These are phyloP conservation scores for Neoitamus cyanurus DNA, from an alignment of 2,888 invertebrate species.

Conservation along the genomic window DNA sequence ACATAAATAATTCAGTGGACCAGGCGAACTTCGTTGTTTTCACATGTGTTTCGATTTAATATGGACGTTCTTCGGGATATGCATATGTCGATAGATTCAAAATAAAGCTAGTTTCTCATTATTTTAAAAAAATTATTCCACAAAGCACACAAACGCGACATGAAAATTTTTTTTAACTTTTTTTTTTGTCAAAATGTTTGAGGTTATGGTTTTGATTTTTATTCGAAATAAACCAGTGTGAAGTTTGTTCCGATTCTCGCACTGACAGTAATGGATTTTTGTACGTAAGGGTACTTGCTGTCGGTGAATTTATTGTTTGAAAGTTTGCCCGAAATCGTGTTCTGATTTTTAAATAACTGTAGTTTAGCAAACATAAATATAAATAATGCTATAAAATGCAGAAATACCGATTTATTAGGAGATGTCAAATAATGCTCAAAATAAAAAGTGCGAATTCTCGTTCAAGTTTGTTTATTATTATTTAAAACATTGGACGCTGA, in stretches of 20 bases:
- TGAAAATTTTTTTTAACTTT: conserved; percentile 27
- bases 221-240: conserved; percentile 44
- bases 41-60: conserved; percentile 43
- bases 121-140: conserved; percentile 35
- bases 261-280: neutral
- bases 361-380: too few relatives aligned
- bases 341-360: too few relatives aligned
- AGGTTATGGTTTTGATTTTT: conserved; percentile 46
- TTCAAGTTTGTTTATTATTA: too few relatives aligned
- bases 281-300: neutral
- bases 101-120: conserved; percentile 31
- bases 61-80: conserved; percentile 46
- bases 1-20: conserved; percentile 41
- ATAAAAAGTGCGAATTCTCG: too few relatives aligned
- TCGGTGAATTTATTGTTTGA: neutral
- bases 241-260: neutral
- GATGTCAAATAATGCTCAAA: too few relatives aligned
- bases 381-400: too few relatives aligned
- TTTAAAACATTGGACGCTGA: too few relatives aligned
- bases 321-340: too few relatives aligned
- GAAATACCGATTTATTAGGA: too few relatives aligned
- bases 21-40: conserved; percentile 22
- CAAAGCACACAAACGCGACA: conserved; percentile 48
- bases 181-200: conserved; percentile 39
- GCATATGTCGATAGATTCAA: conserved; percentile 28